A percentile compares a stretch with the other conserved stretches of the same genome.
Conservation (phyloP, 2,797 vertebrate genomes). For the Pangasius sanitwongsei region DNA sequence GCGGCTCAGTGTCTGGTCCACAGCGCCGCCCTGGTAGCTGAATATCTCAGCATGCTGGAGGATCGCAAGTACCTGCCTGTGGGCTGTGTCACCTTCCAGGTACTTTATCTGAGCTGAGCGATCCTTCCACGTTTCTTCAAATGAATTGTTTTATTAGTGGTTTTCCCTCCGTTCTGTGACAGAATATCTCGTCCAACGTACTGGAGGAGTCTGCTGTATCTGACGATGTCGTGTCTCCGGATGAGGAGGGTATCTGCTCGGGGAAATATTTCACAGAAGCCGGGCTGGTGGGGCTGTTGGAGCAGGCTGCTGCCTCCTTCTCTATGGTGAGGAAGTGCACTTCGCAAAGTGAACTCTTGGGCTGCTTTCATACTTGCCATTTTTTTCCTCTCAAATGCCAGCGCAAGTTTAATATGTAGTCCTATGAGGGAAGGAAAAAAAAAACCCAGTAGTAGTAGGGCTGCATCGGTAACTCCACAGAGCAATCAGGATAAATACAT, state of each 20-base stretch:
- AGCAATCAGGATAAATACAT: not conserved
- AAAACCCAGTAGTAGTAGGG: not conserved
- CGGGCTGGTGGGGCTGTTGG: constrained; percentile 94
- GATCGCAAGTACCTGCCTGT: constrained; percentile 98
- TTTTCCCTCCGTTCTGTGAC: constrained; percentile 9
- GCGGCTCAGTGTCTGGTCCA: constrained; percentile 97
- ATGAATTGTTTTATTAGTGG: not conserved
- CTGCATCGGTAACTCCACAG: not conserved
- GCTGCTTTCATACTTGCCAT: not conserved
- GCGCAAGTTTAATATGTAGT: not conserved
- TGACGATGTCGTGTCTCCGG: constrained; percentile 96
- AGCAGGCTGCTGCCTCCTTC: constrained; percentile 95
- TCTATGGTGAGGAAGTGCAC: constrained; percentile 85
- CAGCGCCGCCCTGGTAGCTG: constrained; percentile 96
- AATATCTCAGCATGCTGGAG: constrained; percentile 98
- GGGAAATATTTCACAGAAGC: constrained; percentile 98
- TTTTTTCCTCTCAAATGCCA: not conserved
- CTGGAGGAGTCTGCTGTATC: constrained; percentile 98
- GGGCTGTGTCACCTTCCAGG: constrained; percentile 85
- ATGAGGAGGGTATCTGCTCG: constrained; percentile 98
- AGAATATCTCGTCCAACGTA: constrained; percentile 99
- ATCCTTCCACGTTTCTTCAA: not conserved
- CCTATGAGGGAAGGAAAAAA: not conserved
- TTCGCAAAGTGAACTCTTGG: not conserved
- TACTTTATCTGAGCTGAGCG: not conserved